Conservation (phyloP, 2,113 vertebrate genomes). For the Rallus limicola region DNA sequence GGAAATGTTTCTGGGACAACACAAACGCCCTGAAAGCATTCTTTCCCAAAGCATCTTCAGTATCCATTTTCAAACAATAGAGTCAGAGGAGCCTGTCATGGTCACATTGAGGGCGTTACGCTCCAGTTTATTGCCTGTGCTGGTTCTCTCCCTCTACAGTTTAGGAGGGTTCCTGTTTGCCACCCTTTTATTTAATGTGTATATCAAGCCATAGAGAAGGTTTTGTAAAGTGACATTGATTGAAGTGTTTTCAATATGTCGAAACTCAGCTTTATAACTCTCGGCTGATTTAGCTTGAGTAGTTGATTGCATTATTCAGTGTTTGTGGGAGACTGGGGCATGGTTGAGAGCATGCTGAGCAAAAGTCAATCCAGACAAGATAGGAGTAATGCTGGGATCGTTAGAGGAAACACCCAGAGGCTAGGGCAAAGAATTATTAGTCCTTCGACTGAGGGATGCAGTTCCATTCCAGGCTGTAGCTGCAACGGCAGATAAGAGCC, state of each 20-base stretch:
- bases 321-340: slow-evolving; percentile 52
- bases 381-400: slow-evolving; percentile 19
- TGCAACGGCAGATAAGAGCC: slow-evolving; percentile 36
- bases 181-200: slow-evolving; percentile 35
- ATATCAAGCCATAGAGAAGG: slow-evolving; percentile 7
- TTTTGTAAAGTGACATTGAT: slow-evolving; percentile 60
- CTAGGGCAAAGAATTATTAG: slow-evolving; percentile 17
- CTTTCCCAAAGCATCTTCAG: background rate
- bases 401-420: slow-evolving; percentile 45
- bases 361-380: slow-evolving; percentile 51
- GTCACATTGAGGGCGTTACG: rapidly evolving
- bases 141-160: background rate
- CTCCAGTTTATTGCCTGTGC: background rate
- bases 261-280: slow-evolving; percentile 38
- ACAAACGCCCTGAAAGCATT: background rate
- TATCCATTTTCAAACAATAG: background rate
- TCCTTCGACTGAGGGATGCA: background rate
- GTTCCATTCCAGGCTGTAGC: background rate
- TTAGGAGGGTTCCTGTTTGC: slow-evolving; percentile 32
- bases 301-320: slow-evolving; percentile 59
- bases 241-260: slow-evolving; percentile 59
- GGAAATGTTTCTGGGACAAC: background rate
- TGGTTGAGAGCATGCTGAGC: slow-evolving; percentile 56
- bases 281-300: slow-evolving; percentile 50
- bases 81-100: background rate